Evolutionary conservation across 2,797 vertebrate genomes (phyloP).

Genomic region (Gymnopithys bicolor): DNA sequence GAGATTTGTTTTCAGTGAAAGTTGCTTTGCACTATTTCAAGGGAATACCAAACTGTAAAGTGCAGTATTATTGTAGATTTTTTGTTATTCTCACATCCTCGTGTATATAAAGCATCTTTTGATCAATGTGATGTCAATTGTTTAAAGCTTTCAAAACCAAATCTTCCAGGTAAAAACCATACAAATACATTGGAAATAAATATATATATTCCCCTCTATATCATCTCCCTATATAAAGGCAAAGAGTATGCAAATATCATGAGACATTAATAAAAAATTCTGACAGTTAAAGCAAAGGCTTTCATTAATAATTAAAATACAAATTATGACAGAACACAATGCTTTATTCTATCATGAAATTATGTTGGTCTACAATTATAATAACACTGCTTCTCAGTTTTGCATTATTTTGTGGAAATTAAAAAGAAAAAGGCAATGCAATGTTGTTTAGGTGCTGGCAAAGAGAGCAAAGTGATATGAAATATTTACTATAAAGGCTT

Average conservation of each 20-base stretch:
- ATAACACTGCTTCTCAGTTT: slow-evolving; percentile 28
- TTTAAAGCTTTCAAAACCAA: slow-evolving; percentile 43
- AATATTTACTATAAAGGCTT: slow-evolving; percentile 1
- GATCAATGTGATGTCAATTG: neutral
- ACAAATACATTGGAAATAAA: neutral
- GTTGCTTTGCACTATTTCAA: neutral
- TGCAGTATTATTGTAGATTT: neutral
- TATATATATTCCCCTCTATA: neutral
- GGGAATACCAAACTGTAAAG: neutral
- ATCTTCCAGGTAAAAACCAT: neutral
- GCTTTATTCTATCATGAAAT: slow-evolving; percentile 49
- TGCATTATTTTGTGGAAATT: slow-evolving; percentile 35
- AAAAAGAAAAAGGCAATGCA: slow-evolving; percentile 29
- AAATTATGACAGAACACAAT: slow-evolving; percentile 63
- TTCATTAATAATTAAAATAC: slow-evolving; percentile 72
- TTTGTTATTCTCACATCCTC: neutral
- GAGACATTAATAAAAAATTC: slow-evolving; percentile 65
- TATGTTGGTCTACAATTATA: slow-evolving; percentile 43
- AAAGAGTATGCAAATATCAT: slow-evolving; percentile 43
- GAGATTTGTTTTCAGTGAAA: neutral
- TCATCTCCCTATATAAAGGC: neutral
- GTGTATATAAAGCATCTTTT: neutral
- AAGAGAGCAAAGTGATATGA: neutral
- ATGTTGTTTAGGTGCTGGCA: neutral
- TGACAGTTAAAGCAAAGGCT: slow-evolving; percentile 62